phyloP scores from a whole-genome alignment of 2,888 invertebrate genomes.

The Stenoptilia bipunctidactyla region DNA sequence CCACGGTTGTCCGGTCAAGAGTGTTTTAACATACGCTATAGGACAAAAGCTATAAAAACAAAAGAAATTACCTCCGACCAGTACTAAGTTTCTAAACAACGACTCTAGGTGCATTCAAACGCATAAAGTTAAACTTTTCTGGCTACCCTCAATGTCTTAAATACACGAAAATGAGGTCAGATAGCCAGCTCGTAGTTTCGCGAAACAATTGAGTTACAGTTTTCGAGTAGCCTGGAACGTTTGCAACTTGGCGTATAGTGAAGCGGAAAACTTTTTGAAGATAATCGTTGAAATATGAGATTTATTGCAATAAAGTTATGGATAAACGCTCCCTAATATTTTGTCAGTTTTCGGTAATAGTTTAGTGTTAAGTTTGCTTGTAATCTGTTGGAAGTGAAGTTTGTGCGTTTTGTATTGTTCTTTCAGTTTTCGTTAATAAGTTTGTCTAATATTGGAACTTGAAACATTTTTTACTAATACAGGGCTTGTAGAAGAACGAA shows the following conservation, averaged over 20 bases:
- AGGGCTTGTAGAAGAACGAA: too few relatives aligned
- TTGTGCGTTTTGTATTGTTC: too few relatives aligned
- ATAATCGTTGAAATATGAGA: conserved; percentile 41
- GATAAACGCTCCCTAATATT: conserved; percentile 31
- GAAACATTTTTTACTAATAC: too few relatives aligned
- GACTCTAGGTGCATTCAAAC: background rate
- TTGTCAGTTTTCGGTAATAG: conserved; percentile 3
- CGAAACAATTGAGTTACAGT: conserved; percentile 31
- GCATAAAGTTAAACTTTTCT: conserved; percentile 4
- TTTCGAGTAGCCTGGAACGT: conserved; percentile 16
- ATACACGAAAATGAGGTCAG: conserved; percentile 29
- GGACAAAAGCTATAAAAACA: too few relatives aligned
- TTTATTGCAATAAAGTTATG: conserved; percentile 35
- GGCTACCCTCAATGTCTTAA: conserved; percentile 21
- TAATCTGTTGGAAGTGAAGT: too few relatives aligned
- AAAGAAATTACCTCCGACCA: too few relatives aligned
- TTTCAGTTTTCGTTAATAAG: too few relatives aligned
- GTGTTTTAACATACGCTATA: too few relatives aligned
- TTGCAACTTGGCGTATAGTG: conserved; percentile 36
- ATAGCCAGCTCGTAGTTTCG: conserved; percentile 23
- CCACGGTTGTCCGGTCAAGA: too few relatives aligned
- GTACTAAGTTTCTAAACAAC: conserved; percentile 6
- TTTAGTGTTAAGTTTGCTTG: background rate
- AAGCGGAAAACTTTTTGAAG: conserved; percentile 31
- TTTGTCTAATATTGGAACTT: too few relatives aligned